phyloP scores from a whole-genome alignment of 2,113 vertebrate species.

The Podarcis raffonei region DNA sequence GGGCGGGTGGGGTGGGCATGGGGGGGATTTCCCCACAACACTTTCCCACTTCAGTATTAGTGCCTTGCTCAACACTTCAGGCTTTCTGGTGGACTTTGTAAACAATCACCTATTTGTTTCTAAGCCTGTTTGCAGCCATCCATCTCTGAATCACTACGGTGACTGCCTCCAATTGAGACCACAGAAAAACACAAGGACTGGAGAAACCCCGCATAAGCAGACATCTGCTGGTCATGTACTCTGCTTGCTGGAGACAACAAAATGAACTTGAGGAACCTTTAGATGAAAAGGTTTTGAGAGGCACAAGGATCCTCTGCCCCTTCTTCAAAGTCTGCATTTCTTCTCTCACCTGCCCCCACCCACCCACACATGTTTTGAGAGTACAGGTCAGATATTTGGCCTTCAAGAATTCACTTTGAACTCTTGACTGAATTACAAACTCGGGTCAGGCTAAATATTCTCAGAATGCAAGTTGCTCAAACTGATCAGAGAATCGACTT shows the following conservation, averaged over 20 bases:
- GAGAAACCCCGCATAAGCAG: background rate
- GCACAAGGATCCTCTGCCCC: background rate
- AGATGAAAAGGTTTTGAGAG: background rate
- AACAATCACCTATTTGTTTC: constrained; percentile 15
- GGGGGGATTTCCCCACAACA: background rate
- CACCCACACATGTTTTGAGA: background rate
- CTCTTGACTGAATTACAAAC: background rate
- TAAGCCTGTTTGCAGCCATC: background rate
- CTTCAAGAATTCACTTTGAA: background rate
- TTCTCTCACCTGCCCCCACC: background rate
- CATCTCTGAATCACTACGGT: background rate
- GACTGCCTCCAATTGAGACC: background rate
- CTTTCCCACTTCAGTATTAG: background rate
- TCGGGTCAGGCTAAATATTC: background rate
- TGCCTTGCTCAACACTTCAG: background rate
- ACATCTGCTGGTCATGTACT: background rate
- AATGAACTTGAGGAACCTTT: background rate
- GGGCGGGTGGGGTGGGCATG: too few species aligned
- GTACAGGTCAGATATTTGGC: background rate
- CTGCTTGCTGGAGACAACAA: background rate
- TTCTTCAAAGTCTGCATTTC: background rate
- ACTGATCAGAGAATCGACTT: background rate
- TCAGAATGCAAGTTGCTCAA: background rate
- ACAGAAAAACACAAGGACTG: fast-evolving
- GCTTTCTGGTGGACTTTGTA: background rate